phyloP scores from a whole-genome alignment of 2,797 vertebrate species.

The Esox lucius region DNA sequence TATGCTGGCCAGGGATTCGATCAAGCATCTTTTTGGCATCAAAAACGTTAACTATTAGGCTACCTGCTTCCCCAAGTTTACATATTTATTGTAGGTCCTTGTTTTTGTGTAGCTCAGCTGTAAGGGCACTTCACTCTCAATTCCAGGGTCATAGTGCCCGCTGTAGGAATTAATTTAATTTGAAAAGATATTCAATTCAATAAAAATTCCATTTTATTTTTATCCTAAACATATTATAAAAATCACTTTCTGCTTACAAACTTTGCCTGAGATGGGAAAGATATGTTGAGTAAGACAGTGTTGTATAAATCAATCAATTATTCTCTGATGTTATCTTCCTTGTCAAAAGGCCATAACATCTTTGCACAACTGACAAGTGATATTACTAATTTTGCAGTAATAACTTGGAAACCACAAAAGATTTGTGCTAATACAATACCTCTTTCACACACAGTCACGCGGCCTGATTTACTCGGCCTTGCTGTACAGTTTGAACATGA shows the following conservation, averaged over 20 bases:
- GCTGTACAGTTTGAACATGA: background rate
- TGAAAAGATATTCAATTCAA: too few species aligned
- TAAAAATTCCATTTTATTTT: background rate
- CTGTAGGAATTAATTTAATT: too few species aligned
- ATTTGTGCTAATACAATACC: background rate
- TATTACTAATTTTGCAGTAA: background rate
- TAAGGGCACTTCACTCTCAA: too few species aligned
- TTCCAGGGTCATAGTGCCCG: too few species aligned
- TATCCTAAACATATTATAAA: background rate
- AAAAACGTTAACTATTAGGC: too few species aligned
- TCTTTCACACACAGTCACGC: background rate
- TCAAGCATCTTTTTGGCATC: too few species aligned
- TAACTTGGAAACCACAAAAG: background rate
- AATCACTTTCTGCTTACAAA: background rate
- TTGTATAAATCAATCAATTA: background rate
- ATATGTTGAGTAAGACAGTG: background rate
- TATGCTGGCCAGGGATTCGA: too few species aligned
- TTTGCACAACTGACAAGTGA: background rate
- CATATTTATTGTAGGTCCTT: too few species aligned
- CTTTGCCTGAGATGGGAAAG: background rate
- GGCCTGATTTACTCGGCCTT: background rate
- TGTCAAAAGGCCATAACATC: background rate
- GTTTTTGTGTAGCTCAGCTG: too few species aligned
- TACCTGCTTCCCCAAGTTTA: too few species aligned
- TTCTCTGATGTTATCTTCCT: background rate